phyloP scores from a whole-genome alignment of 2,113 vertebrate genomes.

The Prunella fulvescens region DNA sequence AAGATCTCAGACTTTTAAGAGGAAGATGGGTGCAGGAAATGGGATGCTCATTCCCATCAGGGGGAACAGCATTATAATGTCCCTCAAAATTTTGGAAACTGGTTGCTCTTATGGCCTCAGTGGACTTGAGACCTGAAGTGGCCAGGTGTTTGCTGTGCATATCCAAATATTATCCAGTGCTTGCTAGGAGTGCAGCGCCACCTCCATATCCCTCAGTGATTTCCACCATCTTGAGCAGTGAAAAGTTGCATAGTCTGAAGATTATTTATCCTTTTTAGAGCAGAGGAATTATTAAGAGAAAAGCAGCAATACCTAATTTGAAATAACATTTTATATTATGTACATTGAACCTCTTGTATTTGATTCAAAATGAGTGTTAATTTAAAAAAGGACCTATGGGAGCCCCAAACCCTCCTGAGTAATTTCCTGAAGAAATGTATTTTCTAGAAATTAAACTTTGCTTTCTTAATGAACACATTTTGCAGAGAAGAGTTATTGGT shows the following conservation, averaged over 20 bases:
- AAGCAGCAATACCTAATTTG: not conserved
- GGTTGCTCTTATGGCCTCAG: not conserved
- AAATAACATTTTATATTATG: not conserved
- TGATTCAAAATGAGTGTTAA: conserved; percentile 31
- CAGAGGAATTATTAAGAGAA: not conserved
- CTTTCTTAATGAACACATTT: conserved; percentile 24
- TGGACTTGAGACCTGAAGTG: not conserved
- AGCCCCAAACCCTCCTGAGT: not conserved
- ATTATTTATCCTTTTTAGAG: not conserved
- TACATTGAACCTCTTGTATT: not conserved
- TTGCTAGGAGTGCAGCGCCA: not conserved
- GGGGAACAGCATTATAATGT: not conserved
- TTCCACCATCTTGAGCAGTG: not conserved
- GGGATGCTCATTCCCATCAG: not conserved
- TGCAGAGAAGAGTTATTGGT: not conserved
- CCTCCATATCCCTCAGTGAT: not conserved
- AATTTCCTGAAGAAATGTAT: conserved; percentile 34
- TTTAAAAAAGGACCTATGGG: conserved; percentile 31
- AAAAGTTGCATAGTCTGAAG: not conserved
- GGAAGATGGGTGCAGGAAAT: not conserved
- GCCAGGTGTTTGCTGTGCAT: not conserved
- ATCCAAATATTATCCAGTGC: not conserved
- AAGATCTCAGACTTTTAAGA: not conserved
- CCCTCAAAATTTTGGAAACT: not conserved
- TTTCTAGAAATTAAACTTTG: conserved; percentile 51